Evolutionary conservation across 1,140 invertebrate species (phyloP).

Genomic region (Cotesia typhae): DNA sequence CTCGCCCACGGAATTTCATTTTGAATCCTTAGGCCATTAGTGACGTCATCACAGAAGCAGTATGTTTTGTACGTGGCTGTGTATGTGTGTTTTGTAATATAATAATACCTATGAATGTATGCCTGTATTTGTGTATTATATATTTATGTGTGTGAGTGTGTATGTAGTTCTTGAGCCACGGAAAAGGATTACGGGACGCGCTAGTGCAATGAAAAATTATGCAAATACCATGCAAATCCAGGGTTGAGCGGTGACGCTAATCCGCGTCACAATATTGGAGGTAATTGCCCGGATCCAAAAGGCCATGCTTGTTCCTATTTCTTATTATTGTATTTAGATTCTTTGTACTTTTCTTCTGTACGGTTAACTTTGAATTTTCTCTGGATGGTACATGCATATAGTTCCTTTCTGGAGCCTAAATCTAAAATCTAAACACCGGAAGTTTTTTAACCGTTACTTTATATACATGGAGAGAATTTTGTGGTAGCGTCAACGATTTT

Average conservation of each 20-base stretch:
- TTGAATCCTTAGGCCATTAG: constrained; percentile 12
- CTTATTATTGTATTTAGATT: constrained; percentile 30
- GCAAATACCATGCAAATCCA: constrained; percentile 65
- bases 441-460: no score
- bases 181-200: constrained; percentile 50
- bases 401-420: neutral
- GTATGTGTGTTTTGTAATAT: constrained; percentile 8
- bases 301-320: constrained; percentile 41
- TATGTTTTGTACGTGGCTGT: neutral
- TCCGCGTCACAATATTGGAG: constrained; percentile 64
- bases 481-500: no score
- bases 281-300: constrained; percentile 60
- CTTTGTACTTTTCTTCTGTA: neutral
- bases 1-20: constrained; percentile 20
- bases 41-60: constrained; percentile 20
- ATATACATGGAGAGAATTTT: neutral
- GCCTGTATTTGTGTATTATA: neutral
- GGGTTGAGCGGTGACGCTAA: constrained; percentile 57
- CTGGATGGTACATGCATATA: neutral
- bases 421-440: no score
- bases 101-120: no score
- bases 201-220: constrained; percentile 62
- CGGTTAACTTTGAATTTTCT: neutral
- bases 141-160: neutral
- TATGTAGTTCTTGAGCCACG: constrained; percentile 18